Base-by-base conservation (phyloP, 2,797 vertebrate species). In the Cottoperca gobio region DNA sequence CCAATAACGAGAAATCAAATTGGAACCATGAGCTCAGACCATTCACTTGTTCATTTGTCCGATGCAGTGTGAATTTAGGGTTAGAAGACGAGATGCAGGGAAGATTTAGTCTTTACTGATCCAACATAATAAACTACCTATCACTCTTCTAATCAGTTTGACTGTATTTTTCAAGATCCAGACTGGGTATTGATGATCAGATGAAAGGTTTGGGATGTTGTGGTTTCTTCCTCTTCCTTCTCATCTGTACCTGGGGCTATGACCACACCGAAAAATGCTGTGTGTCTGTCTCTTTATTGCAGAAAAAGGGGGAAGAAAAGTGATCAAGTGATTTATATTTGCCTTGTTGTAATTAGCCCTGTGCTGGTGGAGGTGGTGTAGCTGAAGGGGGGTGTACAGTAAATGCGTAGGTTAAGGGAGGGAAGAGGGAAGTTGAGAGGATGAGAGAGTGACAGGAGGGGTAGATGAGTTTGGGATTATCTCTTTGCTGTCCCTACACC, bases 291-390 rank as follows among this genome's bases (percentile, higher is more conserved):
- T 62, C 58, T 78, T n/a, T 71, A 39, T 69, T 46, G 69, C 10
- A 21, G 21, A 82, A 73, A 59, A 59, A 77, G 26, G 39, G 39
- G 23, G 52, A 72, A 54, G 67, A 72, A 71, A 58, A 65, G 50
- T 79, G 79, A 84, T 54, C 63, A 69, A 35, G 78, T 88, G 83
- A 85, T 89, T 84, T 89, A 81, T 55, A 61, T 68, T 33, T 76
- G 64, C 55, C 64, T 55, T 73, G 50, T 43, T 54, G 45, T 19
- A 69, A 62, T 54, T 53, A 48, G 58, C 81, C 84, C 78, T 2
- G 61, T 59, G 21, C 19, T 4, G 28, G 43, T 33, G 33, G 71
- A 55, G 67, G 61, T 31, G 54, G 23, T 17, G 61, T 5, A 61
- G 55, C 43, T 50, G 49, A 14, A 49, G 39, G 55, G 39, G 8